Evolutionary conservation across 2,888 invertebrate species (phyloP).

Genomic region (Drosophila borealis): DNA sequence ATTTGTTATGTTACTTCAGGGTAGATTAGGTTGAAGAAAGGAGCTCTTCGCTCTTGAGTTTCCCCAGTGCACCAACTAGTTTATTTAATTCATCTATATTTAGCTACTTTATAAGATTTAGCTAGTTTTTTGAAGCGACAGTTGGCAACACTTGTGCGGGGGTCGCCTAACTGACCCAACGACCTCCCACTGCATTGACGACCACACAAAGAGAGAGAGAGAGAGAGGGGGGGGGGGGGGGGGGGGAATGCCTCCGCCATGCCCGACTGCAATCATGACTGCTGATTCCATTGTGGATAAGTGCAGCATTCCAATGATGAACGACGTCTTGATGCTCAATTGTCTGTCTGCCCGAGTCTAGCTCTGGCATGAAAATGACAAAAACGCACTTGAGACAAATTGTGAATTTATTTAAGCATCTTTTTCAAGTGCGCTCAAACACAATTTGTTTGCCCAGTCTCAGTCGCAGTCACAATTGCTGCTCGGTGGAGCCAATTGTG

Average conservation of each 20-base stretch:
- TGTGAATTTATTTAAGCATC: conserved; percentile 74
- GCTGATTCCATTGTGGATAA: conserved; percentile 55
- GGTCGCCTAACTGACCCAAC: conserved; percentile 40
- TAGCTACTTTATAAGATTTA: no score
- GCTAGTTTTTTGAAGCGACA: no score
- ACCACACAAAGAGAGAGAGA: conserved; percentile 49
- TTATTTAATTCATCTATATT: no score
- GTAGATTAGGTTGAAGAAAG: no score
- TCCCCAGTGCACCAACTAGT: no score
- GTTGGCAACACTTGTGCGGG: background rate
- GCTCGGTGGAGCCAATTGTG: conserved; percentile 10
- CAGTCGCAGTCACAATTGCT: conserved; percentile 42
- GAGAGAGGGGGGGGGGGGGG: no score
- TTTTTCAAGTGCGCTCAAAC: conserved; percentile 65
- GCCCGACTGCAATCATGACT: conserved; percentile 57
- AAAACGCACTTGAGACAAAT: conserved; percentile 80
- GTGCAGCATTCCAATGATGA: conserved; percentile 58
- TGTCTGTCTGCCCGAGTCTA: conserved; percentile 25
- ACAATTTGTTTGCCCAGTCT: conserved; percentile 61
- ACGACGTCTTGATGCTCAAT: conserved; percentile 53
- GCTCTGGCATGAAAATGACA: conserved; percentile 74
- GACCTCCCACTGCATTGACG: conserved; percentile 66
- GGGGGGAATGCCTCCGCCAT: background rate
- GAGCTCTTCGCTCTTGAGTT: no score
- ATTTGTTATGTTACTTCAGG: no score